Percentiles rank a stretch among this genome's conserved stretches.
phyloP scores from a whole-genome alignment of 2,888 invertebrate species.

The Caenorhabditis angaria region DNA sequence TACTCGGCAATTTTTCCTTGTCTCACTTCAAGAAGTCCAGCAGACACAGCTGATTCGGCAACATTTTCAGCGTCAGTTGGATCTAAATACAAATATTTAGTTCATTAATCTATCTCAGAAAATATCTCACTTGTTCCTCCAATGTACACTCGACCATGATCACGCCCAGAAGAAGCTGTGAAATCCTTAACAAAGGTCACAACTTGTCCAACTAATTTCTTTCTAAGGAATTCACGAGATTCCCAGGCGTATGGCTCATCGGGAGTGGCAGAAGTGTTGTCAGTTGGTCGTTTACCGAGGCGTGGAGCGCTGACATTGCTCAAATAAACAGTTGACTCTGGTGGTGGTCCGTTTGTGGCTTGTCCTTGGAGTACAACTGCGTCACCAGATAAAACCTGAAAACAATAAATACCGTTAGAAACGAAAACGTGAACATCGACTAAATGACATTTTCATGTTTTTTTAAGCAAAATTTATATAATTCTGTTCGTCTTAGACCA shows the following conservation, averaged over 20 bases:
- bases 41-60: constrained; percentile 85
- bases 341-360: constrained; percentile 81
- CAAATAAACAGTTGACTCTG: constrained; percentile 87
- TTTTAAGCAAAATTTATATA: too few species aligned
- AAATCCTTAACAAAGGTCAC: constrained; percentile 84
- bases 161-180: constrained; percentile 84
- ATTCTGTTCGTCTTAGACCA: too few species aligned
- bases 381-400: constrained; percentile 92
- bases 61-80: constrained; percentile 83
- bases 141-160: constrained; percentile 79
- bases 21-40: constrained; percentile 86
- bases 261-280: constrained; percentile 71
- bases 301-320: constrained; percentile 92
- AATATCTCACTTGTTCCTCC: constrained; percentile 59
- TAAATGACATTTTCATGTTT: too few species aligned
- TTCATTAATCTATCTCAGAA: background rate
- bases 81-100: background rate
- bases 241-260: constrained; percentile 90
- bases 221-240: constrained; percentile 90
- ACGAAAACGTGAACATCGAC: too few species aligned
- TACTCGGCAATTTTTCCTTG: constrained; percentile 72
- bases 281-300: constrained; percentile 82
- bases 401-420: background rate
- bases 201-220: constrained; percentile 82
- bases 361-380: constrained; percentile 87